These are phyloP conservation scores for Bufo bufo DNA, from an alignment of 2,113 vertebrate species.

Conservation along the genomic window DNA sequence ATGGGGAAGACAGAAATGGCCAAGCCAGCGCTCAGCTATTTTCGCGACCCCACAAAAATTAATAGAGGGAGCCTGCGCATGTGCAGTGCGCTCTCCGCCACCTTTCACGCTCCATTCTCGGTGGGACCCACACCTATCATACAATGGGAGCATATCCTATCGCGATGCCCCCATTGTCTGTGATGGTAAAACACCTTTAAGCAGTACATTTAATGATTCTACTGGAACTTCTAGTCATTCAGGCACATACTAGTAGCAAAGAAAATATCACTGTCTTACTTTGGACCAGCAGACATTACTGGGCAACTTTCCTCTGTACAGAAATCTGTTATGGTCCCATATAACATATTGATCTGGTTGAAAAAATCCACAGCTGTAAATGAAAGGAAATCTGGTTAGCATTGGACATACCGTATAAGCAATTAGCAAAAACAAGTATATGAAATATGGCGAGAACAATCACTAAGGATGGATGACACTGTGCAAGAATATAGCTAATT, in stretches of 20 bases:
- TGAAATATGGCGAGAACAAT: background rate
- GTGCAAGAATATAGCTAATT: background rate
- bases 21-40: no score
- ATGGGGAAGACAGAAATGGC: no score
- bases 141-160: no score
- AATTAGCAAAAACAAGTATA: background rate
- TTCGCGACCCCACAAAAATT: no score
- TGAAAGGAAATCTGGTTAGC: slow-evolving; percentile 39
- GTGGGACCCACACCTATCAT: no score
- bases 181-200: no score
- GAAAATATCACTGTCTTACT: slow-evolving; percentile 73
- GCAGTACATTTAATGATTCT: no score
- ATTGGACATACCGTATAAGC: background rate
- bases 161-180: no score
- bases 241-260: accelerated
- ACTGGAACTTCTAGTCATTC: no score
- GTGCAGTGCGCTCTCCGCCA: no score
- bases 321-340: slow-evolving; percentile 87
- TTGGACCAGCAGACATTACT: slow-evolving; percentile 86
- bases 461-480: background rate
- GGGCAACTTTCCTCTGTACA: slow-evolving; percentile 86
- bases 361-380: slow-evolving; percentile 87
- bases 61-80: no score
- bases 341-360: slow-evolving; percentile 91
- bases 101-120: no score